Evolutionary conservation across 2,888 invertebrate species (phyloP), one percentile per base, ranked within the genome.

Genomic region (Calephelis perditalis): DNA sequence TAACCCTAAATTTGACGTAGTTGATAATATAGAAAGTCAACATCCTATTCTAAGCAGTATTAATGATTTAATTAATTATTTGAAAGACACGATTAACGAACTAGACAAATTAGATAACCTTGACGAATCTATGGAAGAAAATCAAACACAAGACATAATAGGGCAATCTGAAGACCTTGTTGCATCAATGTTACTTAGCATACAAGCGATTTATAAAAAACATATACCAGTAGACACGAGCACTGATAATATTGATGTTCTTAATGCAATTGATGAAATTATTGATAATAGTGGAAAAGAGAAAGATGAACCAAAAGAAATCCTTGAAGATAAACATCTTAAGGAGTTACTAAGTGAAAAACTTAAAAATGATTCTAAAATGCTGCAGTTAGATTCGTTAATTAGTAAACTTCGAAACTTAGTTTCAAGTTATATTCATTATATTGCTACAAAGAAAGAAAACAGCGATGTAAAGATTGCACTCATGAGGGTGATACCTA

Each of bases 331-430:
- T 26, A 92, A 93, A 71, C 94, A 95, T 81, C 86, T 97, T 56
- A 95, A 93, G 70, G 91, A 92, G 61, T 91, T 92, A 69, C 82
- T 97, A 54, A 84, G 94, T 43, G 92, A 93, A 3, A 92, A 93
- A 69, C 75, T 97, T 8, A 80, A 87, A 0, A 78, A 76, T 15
- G 95, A 96, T 77, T 81, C 94, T 36, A 84, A 88, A 56, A 74
- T 86, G 60, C 78, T 97, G 26, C 92, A 93, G 67, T 72, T 95
- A 66, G 77, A 85, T n/a, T 70, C 73, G 35, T 71, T 92, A 1
- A 81, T 87, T 44, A 70, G 69, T 40, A 91, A 89, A 74, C 71
- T 91, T 0, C 73, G 82, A 40, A 77, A 73, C 63, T 76, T 93
- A 55, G 67, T 91, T 7, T 62, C 75, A 0, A 79, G 81, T 59